phyloP scores from a whole-genome alignment of 2,888 invertebrate genomes.

The Apodemia duryi region DNA sequence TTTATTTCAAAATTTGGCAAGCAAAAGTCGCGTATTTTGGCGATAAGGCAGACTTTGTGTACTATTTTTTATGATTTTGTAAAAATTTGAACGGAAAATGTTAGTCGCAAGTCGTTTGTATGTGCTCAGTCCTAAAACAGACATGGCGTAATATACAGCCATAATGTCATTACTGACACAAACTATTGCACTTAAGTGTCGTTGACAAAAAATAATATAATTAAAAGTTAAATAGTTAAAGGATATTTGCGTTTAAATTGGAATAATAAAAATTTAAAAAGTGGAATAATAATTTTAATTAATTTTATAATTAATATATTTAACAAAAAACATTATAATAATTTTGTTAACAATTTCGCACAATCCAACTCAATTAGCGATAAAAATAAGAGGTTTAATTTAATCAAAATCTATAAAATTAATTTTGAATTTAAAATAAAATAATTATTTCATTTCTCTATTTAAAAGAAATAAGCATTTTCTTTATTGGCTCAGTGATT shows the following conservation, averaged over 20 bases:
- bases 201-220: background rate
- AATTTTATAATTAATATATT: background rate
- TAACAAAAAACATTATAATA: background rate
- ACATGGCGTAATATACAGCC: background rate
- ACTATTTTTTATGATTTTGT: background rate
- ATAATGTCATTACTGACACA: constrained; percentile 1
- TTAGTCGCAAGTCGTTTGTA: constrained; percentile 3
- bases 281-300: background rate
- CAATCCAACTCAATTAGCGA: background rate
- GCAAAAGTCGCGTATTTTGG: background rate
- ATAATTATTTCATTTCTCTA: too few relatives aligned
- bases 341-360: background rate
- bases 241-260: background rate
- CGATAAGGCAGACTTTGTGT: background rate
- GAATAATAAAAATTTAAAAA: background rate
- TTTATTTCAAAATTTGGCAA: background rate
- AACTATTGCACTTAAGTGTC: background rate
- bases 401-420: too few relatives aligned
- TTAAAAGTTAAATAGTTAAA: background rate
- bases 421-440: too few relatives aligned
- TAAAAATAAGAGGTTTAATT: too few relatives aligned
- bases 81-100: background rate
- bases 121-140: background rate
- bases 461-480: too few relatives aligned
- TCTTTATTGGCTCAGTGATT: too few relatives aligned